Evolutionary conservation across 2,888 invertebrate species (phyloP).

Genomic region (Hypercompe scribonia): DNA sequence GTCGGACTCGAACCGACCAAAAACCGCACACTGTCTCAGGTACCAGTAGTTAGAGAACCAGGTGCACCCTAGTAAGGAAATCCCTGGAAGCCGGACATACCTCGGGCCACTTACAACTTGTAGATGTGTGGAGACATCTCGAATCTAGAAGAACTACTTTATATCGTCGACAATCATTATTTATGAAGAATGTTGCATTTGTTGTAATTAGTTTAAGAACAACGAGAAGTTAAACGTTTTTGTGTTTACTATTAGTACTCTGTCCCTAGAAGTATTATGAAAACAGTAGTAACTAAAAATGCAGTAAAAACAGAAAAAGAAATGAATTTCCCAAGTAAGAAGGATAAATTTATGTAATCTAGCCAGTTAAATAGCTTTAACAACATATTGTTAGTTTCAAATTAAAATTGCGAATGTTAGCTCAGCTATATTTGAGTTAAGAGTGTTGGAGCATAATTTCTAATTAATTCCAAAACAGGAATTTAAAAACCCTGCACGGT

Average conservation of each 20-base stretch:
- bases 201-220: no score
- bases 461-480: conserved; percentile 75
- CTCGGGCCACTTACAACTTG: no score
- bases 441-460: conserved; percentile 69
- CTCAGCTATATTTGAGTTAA: conserved; percentile 67
- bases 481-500: conserved; percentile 57
- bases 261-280: conserved; percentile 47
- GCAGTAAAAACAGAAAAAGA: conserved; percentile 74
- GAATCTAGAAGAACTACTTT: no score
- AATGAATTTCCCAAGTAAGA: conserved; percentile 74
- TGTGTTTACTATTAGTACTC: neutral
- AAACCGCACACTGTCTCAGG: no score
- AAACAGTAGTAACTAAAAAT: conserved; percentile 63
- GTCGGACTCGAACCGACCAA: no score
- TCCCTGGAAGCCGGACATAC: no score
- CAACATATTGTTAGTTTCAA: conserved; percentile 74
- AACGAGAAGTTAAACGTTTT: neutral
- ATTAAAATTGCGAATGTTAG: conserved; percentile 70
- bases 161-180: no score
- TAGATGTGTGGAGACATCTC: no score
- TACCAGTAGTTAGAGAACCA: no score
- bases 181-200: no score
- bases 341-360: conserved; percentile 62
- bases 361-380: conserved; percentile 76
- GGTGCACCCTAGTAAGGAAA: no score